phyloP scores from a whole-genome alignment of 2,797 vertebrate genomes.

The Chelonia mydas region DNA sequence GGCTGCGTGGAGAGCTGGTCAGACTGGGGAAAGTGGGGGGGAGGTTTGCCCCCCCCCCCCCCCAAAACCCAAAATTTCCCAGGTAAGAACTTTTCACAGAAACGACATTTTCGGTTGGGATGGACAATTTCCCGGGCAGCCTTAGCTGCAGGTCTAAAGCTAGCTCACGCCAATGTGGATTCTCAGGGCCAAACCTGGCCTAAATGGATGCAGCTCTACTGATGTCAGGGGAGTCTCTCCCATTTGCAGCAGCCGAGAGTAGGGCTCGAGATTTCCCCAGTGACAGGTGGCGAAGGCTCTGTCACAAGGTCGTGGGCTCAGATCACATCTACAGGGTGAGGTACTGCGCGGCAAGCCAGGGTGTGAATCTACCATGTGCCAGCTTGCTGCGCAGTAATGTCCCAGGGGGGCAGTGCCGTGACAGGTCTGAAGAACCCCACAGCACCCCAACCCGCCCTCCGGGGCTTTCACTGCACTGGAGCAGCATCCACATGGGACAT shows the following conservation, averaged over 20 bases:
- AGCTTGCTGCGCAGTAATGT: not conserved
- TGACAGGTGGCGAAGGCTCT: not conserved
- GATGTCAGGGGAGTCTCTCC: not conserved
- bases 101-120: too few relatives aligned
- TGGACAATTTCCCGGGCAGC: too few relatives aligned
- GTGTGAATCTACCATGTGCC: not conserved
- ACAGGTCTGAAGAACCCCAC: too few relatives aligned
- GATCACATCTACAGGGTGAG: not conserved
- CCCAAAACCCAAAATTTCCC: too few relatives aligned
- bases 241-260: not conserved
- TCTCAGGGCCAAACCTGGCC: not conserved
- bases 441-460: too few relatives aligned
- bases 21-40: too few relatives aligned
- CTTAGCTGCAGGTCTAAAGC: too few relatives aligned
- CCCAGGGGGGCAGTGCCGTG: not conserved
- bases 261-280: not conserved
- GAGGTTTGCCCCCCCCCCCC: too few relatives aligned
- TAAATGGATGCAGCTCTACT: not conserved
- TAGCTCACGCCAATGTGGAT: too few relatives aligned
- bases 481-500: not conserved
- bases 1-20: too few relatives aligned
- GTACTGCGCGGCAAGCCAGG: not conserved
- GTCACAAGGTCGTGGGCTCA: too few relatives aligned
- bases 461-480: not conserved
- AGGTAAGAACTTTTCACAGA: too few relatives aligned